phyloP scores from a whole-genome alignment of 2,113 vertebrate species.

The Fregetta grallaria region DNA sequence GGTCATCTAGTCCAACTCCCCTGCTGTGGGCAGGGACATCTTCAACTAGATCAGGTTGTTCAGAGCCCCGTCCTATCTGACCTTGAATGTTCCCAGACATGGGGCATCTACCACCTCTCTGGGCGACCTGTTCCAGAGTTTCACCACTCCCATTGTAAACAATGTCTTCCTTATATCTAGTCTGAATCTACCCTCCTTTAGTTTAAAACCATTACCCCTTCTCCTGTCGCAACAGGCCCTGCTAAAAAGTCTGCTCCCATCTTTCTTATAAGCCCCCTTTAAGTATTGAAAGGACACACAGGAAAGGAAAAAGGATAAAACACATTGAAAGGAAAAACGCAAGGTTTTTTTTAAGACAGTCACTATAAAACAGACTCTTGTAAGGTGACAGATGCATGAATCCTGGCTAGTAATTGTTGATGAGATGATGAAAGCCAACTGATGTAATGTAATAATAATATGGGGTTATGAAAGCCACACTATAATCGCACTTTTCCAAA shows the following conservation, averaged over 20 bases:
- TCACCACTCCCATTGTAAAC: background rate
- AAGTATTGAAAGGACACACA: background rate
- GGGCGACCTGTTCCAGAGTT: background rate
- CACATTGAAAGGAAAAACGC: background rate
- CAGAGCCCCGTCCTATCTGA: accelerated
- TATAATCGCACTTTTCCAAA: background rate
- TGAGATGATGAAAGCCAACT: background rate
- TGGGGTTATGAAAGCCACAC: background rate
- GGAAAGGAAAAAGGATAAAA: background rate
- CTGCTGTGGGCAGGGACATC: background rate
- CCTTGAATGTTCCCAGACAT: background rate
- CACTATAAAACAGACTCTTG: background rate
- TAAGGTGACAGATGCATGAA: background rate
- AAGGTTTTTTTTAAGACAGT: background rate
- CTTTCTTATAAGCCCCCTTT: background rate
- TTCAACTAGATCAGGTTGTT: background rate
- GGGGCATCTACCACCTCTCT: background rate
- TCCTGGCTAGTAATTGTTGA: background rate
- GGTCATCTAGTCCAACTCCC: background rate
- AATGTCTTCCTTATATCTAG: background rate
- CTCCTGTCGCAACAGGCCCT: background rate
- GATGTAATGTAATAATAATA: background rate
- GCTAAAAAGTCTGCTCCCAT: background rate
- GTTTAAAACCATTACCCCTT: background rate
- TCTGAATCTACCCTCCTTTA: background rate